Evolutionary conservation across 2,888 invertebrate genomes (phyloP), one percentile per base, ranked within the genome.

Genomic region (Scaptomyza reducta): DNA sequence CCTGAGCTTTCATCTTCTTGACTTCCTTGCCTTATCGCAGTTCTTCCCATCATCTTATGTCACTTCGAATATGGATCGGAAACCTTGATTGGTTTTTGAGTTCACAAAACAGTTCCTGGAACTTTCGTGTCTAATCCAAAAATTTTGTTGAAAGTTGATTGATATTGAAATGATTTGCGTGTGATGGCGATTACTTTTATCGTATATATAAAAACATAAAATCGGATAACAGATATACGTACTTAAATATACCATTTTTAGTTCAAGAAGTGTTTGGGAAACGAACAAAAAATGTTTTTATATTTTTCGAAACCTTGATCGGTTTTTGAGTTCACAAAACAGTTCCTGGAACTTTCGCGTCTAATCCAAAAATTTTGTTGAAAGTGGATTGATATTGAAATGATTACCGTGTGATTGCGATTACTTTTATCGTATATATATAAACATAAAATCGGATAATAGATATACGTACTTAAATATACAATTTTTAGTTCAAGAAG

Each of bases 21-120:
- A n/a, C 33, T 11, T 13, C 47, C 4, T 7, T 31, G 22, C 11
- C 25, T 11, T 55, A 65, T 42, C 44, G 35, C 7, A 3, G 2
- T n/a, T 46, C 16, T 41, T 11, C 14, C 22, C 40, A 54, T 65
- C 54, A 27, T 31, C 53, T 63, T 64, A 46, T 54, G 46, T 33
- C 54, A 65, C 65, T 64, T 64, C 13, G 13, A 45, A 64, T 64
- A 27, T 22, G 13, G 11, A 22, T n/a, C n/a, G n/a, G n/a, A 35
- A 3, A 22, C 33, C 3, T 18, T 10, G 9, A 31, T 31, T 18
- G 31, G 2, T 22, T 22, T 9, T 47, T 10, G 16, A 14, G n/a
- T 10, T 18, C 31, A 10, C 33, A 33, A 33, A 47, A 18, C 18
- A 0, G 31, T 59, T 22, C 14, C 29, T 27, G 10, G 41, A 61